Base-by-base conservation (phyloP, 2,797 vertebrate genomes). In the Hippocampus kuda region DNA sequence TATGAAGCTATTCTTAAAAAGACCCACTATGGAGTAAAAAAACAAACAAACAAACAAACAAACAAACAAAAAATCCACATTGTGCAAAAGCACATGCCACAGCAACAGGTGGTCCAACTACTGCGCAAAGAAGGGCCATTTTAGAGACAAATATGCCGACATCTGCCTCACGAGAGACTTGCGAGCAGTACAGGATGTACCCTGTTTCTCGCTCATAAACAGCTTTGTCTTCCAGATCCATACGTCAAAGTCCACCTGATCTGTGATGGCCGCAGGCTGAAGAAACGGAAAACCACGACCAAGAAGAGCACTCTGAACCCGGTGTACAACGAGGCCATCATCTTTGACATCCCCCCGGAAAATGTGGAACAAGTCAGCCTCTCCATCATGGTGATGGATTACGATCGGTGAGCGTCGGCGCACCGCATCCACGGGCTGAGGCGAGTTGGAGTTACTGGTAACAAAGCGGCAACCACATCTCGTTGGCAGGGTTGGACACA, bases 291-390 rank as follows among this genome's bases (percentile, higher is more conserved):
- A 90, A 98, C 97, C 0, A 98, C 95, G 10, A 98, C 92, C 0
- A 99, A 99, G 91, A 98, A 93, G 83, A 95, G 93, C 85, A 99
- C 97, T 0, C 92, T 99, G 1, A 99, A 99, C 69, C 97, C 97
- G 0, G 63, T 93, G 68, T 99, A 98, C 88, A 99, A 98, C 0
- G 97, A 99, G 90, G 97, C 97, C 77, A 98, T 98, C 78, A 93
- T 99, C 86, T 99, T 99, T 5, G 97, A 99, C 76, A 99, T 99
- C 61, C 97, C 97, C 27, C 96, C 97, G 0, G 97, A 99, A 89
- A 99, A 97, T 0, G 94, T 99, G 86, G 97, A 99, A 75, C 97
- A 99, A 84, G 96, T 98, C 91, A 97, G 95, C 89, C 90, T 99
- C 75, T 94, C 93, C 85, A 96, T 99, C 72, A 92, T 93, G 0